Evolutionary conservation across 2,888 invertebrate genomes (phyloP), one percentile per base, ranked within the genome.

Genomic region (Meandrusa payeni): DNA sequence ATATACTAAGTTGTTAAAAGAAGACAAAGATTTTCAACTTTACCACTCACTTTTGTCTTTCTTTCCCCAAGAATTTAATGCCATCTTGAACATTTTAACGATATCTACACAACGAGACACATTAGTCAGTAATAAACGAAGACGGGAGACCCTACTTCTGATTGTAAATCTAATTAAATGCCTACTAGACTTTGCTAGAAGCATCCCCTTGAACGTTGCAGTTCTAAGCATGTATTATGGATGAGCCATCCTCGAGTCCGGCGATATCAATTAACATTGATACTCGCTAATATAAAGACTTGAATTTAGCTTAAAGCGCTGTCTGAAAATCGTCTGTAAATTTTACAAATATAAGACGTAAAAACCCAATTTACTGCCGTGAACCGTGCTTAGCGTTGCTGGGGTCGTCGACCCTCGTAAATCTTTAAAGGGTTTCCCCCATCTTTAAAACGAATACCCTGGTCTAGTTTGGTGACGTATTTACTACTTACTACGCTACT

Each of bases 211-310:
- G 7, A 20, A 19, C 12, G 23, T 22, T 23, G 9, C 12, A 33
- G 22, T 33, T 23, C 13, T n/a, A 33, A n/a, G 22, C 10, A 33
- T 33, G 23, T 33, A 23, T 33, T 33, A 33, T 33, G 33, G 23
- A 33, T 33, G 23, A 33, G 27, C 27, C n/a, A n/a, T n/a, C 10
- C 11, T 26, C 10, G 11, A 9, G 19, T 12, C 4, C 11, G 10
- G 19, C 19, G 23, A 19, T 33, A 33, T 12, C 33, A 2, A 33
- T 33, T 33, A 23, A 23, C 33, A 33, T 9, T 23, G 33, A 33
- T 13, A 33, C 33, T 20, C 6, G 13, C 22, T 11, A 12, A 23
- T 13, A 23, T 33, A n/a, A n/a, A 12, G 20, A 20, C 13, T 20
- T 22, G 33, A 17, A 33, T 33, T 13, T 22, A 11, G 11, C 27